These are phyloP conservation scores for Rapana venosa DNA, from an alignment of 2,888 invertebrate species.

Conservation along the genomic window DNA sequence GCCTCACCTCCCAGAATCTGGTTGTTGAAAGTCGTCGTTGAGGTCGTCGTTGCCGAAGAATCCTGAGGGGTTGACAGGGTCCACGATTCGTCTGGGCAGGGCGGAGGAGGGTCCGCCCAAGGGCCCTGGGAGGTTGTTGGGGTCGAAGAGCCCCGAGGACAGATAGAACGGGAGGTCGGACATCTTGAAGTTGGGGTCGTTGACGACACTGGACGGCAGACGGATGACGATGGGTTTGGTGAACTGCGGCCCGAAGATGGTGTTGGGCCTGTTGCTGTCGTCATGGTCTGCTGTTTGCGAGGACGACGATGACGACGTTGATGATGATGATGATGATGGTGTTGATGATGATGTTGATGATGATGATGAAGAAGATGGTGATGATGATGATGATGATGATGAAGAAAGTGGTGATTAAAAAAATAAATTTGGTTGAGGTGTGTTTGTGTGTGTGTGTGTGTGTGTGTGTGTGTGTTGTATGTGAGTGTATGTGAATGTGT, in stretches of 20 bases:
- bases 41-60: not conserved
- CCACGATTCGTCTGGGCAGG: constrained; percentile 17
- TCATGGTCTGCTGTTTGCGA: not conserved
- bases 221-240: not conserved
- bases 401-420: too few species aligned
- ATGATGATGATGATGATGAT: not conserved
- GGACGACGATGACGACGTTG: not conserved
- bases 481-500: too few species aligned
- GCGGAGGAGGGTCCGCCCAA: not conserved
- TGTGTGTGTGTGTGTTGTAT: too few species aligned
- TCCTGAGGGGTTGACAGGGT: not conserved
- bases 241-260: not conserved
- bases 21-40: not conserved
- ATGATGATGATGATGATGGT: not conserved
- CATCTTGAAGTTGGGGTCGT: constrained; percentile 27
- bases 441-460: not conserved
- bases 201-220: not conserved
- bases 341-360: not conserved
- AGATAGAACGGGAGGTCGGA: constrained; percentile 30
- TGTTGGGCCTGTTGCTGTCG: not conserved
- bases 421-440: not conserved
- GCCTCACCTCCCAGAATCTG: not conserved
- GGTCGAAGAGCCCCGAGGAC: constrained; percentile 25
- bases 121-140: not conserved
- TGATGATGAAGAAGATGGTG: not conserved